Conservation (phyloP, 2,113 vertebrate genomes). For the Ammodytes dubius region DNA sequence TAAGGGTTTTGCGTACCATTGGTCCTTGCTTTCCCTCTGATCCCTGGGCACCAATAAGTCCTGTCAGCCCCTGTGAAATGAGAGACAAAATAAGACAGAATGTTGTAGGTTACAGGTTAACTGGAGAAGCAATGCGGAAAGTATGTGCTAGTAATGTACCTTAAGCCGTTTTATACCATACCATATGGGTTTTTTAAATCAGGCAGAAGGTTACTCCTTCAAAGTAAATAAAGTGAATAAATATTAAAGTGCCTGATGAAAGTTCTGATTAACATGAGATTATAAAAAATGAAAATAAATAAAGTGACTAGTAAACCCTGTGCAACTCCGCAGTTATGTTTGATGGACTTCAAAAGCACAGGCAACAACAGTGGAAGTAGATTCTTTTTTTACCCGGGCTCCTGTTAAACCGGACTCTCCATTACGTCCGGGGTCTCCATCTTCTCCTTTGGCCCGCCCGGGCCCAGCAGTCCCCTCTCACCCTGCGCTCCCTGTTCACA, state of each 20-base stretch:
- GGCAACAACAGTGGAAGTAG: not conserved
- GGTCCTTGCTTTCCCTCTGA: constrained; percentile 95
- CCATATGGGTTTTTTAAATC: too few species aligned
- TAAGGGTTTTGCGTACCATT: constrained; percentile 84
- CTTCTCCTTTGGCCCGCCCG: constrained; percentile 91
- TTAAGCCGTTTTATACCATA: too few species aligned
- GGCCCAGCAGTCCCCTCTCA: constrained; percentile 90
- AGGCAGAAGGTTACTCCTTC: too few species aligned
- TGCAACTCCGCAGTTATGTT: too few species aligned
- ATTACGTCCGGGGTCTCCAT: constrained; percentile 92
- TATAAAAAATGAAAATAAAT: too few species aligned
- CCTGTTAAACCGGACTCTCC: constrained; percentile 95
- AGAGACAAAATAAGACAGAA: not conserved
- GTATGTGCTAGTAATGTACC: too few species aligned
- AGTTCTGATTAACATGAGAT: too few species aligned
- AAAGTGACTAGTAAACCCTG: too few species aligned
- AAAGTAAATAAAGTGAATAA: too few species aligned
- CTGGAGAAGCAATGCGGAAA: too few species aligned
- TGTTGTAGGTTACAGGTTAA: not conserved
- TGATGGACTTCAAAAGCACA: not conserved
- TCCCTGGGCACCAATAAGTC: constrained; percentile 92
- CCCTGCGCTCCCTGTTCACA: constrained; percentile 91
- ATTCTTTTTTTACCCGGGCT: constrained; percentile 89
- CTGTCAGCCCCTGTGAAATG: constrained; percentile 91
- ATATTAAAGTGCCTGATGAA: too few species aligned